Evolutionary conservation across 2,888 invertebrate species (phyloP).

Genomic region (Polia nebulosa): DNA sequence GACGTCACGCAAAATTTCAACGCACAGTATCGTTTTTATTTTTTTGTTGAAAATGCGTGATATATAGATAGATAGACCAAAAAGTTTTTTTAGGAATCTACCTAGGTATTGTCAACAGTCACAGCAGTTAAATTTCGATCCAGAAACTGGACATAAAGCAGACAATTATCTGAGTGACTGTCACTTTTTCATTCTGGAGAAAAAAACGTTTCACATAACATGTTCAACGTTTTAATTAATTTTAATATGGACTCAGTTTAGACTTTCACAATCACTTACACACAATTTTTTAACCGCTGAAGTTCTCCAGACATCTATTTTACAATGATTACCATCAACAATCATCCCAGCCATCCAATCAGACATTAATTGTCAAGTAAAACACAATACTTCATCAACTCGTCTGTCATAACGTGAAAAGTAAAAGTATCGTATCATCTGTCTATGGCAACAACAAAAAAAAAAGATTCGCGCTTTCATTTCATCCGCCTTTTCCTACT

Average conservation of each 20-base stretch:
- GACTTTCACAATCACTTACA: no score
- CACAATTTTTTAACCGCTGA: neutral
- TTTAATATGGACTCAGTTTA: no score
- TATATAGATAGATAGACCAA: no score
- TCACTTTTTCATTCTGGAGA: neutral
- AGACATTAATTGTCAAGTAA: constrained; percentile 13
- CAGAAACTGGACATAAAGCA: neutral
- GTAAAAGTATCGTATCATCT: constrained; percentile 53
- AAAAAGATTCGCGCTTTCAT: constrained; percentile 38
- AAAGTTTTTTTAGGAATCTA: no score
- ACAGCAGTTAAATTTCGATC: neutral
- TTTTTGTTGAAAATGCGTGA: no score
- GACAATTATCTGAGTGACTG: neutral
- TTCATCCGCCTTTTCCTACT: constrained; percentile 51
- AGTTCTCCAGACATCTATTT: neutral
- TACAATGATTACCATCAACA: neutral
- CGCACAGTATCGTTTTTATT: no score
- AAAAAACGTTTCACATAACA: no score
- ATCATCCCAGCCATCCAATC: neutral
- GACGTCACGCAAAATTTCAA: no score
- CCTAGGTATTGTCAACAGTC: no score
- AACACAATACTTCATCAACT: constrained; percentile 38
- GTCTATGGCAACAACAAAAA: constrained; percentile 36
- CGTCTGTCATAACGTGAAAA: constrained; percentile 39
- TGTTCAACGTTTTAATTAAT: no score